These are phyloP conservation scores for Tachyglossus aculeatus DNA, from an alignment of 2,797 vertebrate species.

Conservation along the genomic window DNA sequence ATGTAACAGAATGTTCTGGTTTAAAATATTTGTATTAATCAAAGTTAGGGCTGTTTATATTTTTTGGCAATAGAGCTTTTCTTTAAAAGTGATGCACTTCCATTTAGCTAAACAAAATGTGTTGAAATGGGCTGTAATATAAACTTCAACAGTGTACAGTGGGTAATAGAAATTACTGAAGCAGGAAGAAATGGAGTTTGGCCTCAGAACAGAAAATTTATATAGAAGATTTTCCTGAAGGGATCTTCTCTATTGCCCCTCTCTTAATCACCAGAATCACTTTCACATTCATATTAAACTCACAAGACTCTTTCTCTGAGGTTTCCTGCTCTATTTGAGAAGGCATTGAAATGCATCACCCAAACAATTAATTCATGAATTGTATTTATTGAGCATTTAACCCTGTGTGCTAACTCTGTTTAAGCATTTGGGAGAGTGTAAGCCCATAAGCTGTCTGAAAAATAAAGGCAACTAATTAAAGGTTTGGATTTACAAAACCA, in stretches of 20 bases:
- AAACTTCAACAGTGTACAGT: slow-evolving; percentile 71
- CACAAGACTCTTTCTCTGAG: background rate
- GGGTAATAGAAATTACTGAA: slow-evolving; percentile 62
- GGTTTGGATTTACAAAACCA: background rate
- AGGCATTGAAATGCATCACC: background rate
- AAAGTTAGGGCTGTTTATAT: slow-evolving; percentile 78
- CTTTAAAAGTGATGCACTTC: slow-evolving; percentile 78
- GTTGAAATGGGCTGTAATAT: slow-evolving; percentile 76
- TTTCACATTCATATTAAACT: background rate
- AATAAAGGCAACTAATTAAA: background rate
- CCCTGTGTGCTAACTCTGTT: no score
- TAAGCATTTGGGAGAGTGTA: no score
- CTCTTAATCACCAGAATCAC: background rate
- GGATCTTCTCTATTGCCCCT: slow-evolving; percentile 18
- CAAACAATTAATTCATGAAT: no score
- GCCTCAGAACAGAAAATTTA: slow-evolving; percentile 31
- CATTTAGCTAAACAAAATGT: slow-evolving; percentile 80
- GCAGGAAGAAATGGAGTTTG: slow-evolving; percentile 2
- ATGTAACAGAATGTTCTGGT: slow-evolving; percentile 73
- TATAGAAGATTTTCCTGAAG: slow-evolving; percentile 24
- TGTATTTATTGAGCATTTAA: no score
- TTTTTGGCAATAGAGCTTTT: slow-evolving; percentile 77
- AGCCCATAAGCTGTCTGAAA: background rate
- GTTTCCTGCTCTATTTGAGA: slow-evolving; percentile 17
- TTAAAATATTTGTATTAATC: slow-evolving; percentile 84